Evolutionary conservation across 2,113 vertebrate species (phyloP), one percentile per base, ranked within the genome.

Genomic region (Salvator merianae): DNA sequence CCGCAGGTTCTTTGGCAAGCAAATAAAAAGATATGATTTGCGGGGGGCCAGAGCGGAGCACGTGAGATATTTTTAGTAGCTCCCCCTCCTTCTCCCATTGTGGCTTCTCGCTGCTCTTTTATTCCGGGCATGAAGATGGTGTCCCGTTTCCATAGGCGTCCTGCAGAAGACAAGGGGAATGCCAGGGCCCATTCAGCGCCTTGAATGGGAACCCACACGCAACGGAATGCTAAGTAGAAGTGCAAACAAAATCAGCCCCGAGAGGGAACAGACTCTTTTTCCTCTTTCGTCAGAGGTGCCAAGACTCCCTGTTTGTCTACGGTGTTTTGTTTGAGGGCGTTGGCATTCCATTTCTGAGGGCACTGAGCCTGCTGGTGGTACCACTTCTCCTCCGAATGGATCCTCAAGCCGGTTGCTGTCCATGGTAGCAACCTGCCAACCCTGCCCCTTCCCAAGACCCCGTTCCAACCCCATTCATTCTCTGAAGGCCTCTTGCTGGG

Each of bases 161-260:
- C 50, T 0, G 0, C 34, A 53, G 81, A 53, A 34, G n/a, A 18
- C n/a, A 0, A 0, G 12, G 0, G 71, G 90, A 80, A 86, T 75
- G 12, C 0, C 0, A 5, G 1, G 2, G 76, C 30, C 81, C 2
- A 1, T 87, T 76, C 1, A 0, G 53, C 6, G 22, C 62, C 50
- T 32, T 76, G 4, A 47, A 38, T 53, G 10, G 24, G 30, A 30
- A 43, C 8, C 43, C 55, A 13, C 47, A 71, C 30, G 3, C 2
- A 38, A 20, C 47, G 6, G 87, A 81, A 87, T 79, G 80, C 53
- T n/a, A 77, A 90, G 38, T 75, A 22, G 89, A 91, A 89, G 88
- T 87, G 86, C 38, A n/a, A 87, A 81, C 30, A 8, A 79, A 77
- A 65, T 40, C 86, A 86, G 55, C 55, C 14, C 68, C 30, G 10